Conservation (phyloP, 2,797 vertebrate species). For the Cheracebus regulus region DNA sequence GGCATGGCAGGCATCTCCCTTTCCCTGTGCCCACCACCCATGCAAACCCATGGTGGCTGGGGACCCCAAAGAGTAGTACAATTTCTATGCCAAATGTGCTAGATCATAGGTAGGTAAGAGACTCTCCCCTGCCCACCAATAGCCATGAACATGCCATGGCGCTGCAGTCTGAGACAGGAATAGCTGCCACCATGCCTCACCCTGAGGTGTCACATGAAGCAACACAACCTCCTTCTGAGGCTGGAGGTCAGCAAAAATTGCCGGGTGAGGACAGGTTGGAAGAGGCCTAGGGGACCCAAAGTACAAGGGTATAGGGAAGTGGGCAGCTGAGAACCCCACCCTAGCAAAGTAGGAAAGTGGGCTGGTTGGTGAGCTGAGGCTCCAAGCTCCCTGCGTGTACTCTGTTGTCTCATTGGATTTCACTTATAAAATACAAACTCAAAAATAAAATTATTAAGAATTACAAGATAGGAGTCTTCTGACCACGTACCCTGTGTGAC, state of each 20-base stretch:
- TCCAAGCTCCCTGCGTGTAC: not conserved
- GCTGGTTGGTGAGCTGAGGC: not conserved
- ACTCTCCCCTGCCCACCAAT: not conserved
- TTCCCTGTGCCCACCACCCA: not conserved
- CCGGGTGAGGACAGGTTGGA: not conserved
- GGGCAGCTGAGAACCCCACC: not conserved
- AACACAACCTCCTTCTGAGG: not conserved
- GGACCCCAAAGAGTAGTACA: not conserved
- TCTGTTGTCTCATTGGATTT: not conserved
- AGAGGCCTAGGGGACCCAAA: not conserved
- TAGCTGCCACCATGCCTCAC: not conserved
- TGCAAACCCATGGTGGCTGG: not conserved
- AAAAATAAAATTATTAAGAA: constrained; percentile 7
- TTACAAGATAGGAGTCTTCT: not conserved
- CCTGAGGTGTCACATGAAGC: not conserved
- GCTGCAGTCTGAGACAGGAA: not conserved
- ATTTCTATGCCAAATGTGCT: not conserved
- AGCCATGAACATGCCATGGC: not conserved
- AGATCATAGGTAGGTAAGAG: not conserved
- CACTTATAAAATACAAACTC: constrained; percentile 22
- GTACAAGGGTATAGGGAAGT: not conserved
- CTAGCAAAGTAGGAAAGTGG: not conserved
- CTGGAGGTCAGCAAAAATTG: not conserved
- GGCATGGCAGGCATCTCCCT: not conserved
- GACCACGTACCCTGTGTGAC: not conserved